phyloP scores from a whole-genome alignment of 2,888 invertebrate genomes.

The Sisyra terminalis region DNA sequence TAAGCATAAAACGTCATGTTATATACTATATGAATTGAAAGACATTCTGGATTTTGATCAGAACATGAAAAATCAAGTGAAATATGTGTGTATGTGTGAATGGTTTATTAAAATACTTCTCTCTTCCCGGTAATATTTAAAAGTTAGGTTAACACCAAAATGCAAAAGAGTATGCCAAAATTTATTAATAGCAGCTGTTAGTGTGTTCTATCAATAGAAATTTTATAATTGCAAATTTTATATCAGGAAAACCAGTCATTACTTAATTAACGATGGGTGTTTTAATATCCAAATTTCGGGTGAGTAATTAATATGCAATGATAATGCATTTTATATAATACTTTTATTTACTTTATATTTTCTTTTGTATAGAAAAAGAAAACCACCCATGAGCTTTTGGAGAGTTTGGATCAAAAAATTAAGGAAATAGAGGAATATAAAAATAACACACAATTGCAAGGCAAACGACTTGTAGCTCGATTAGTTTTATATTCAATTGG shows the following conservation, averaged over 20 bases:
- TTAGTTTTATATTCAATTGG: constrained; percentile 55
- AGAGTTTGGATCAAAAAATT: constrained; percentile 64
- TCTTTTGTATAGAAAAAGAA: constrained; percentile 34
- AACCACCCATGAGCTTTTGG: constrained; percentile 39
- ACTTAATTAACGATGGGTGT: constrained; percentile 37
- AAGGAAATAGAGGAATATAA: constrained; percentile 65
- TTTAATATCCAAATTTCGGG: constrained; percentile 49
- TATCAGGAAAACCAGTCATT: neutral
- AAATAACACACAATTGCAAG: constrained; percentile 59
- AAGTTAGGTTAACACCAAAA: constrained; percentile 5
- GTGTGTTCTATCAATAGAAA: constrained; percentile 3
- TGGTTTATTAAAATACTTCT: constrained; percentile 1
- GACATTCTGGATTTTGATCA: too few relatives aligned
- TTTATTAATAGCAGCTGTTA: constrained; percentile 9
- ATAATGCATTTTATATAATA: constrained; percentile 5
- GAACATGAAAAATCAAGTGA: too few relatives aligned
- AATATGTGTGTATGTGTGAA: neutral
- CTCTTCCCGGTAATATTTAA: constrained; percentile 1
- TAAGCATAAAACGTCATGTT: too few relatives aligned
- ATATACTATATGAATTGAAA: too few relatives aligned
- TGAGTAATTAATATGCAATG: constrained; percentile 27
- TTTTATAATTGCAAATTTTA: neutral
- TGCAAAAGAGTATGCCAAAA: constrained; percentile 5
- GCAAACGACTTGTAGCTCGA: constrained; percentile 66
- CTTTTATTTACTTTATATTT: constrained; percentile 3